phyloP scores from a whole-genome alignment of 2,888 invertebrate genomes.

The Chouioia cunea region DNA sequence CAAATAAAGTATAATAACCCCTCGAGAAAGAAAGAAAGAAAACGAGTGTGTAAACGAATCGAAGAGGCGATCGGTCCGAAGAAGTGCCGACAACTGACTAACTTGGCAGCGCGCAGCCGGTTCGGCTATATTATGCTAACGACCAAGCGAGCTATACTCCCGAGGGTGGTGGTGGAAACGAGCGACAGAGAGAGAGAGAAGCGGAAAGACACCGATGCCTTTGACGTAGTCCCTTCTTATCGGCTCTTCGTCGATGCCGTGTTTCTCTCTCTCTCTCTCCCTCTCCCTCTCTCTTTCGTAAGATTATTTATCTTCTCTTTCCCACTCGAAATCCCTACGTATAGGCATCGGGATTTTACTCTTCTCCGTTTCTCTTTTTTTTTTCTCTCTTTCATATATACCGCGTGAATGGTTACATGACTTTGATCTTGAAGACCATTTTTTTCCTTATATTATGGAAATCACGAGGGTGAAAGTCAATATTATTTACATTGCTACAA shows the following conservation, averaged over 20 bases:
- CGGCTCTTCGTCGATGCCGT: neutral
- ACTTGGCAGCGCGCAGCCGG: constrained; percentile 59
- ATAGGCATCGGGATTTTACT: neutral
- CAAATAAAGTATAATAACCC: constrained; percentile 34
- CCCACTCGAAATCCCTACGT: neutral
- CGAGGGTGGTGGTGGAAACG: constrained; percentile 18
- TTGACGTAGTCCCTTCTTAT: constrained; percentile 5
- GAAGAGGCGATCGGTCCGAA: constrained; percentile 57
- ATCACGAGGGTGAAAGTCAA: no score
- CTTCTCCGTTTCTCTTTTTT: no score
- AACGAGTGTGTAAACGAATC: no score
- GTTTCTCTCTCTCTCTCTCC: neutral
- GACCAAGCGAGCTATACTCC: constrained; percentile 49
- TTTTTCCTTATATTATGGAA: no score
- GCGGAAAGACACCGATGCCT: constrained; percentile 10
- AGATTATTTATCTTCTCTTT: neutral
- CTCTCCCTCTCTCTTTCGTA: constrained; percentile 1
- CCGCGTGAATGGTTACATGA: no score
- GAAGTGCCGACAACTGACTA: constrained; percentile 61
- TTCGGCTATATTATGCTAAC: constrained; percentile 65
- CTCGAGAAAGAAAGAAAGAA: constrained; percentile 43
- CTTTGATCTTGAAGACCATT: no score
- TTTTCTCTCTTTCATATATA: no score
- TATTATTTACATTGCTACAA: no score
- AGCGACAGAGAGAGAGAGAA: constrained; percentile 16